Conservation (phyloP, 2,113 vertebrate species). For the Phainopepla nitens region DNA sequence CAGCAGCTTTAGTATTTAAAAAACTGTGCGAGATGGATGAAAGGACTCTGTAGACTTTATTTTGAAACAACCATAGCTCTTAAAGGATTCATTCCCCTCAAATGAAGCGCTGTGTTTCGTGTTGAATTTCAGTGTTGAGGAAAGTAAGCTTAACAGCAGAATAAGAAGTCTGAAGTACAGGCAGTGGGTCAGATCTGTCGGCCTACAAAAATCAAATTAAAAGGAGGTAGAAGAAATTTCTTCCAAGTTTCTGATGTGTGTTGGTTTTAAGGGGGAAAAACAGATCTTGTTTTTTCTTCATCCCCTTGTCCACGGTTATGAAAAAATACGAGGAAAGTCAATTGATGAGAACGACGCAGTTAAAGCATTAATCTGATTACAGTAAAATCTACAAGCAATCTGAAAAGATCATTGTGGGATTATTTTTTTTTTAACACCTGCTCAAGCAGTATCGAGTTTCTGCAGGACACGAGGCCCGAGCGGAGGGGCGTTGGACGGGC, state of each 20-base stretch:
- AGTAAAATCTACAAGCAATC: too few species aligned
- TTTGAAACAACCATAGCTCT: neutral
- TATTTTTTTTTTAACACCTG: too few species aligned
- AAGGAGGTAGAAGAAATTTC: neutral
- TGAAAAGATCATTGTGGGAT: too few species aligned
- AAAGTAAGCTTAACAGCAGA: neutral
- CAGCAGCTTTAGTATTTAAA: neutral
- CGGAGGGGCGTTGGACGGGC: too few species aligned
- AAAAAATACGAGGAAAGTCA: neutral
- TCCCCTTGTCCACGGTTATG: neutral
- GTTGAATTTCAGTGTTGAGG: neutral
- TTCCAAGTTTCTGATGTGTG: neutral
- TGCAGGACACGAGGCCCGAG: too few species aligned
- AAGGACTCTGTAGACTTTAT: neutral
- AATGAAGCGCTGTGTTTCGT: neutral
- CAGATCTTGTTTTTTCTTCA: neutral
- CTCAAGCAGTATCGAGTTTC: too few species aligned
- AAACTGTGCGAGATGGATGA: neutral
- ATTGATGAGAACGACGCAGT: too few species aligned
- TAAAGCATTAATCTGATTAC: too few species aligned
- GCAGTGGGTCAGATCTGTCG: neutral
- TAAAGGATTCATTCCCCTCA: neutral
- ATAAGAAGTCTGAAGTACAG: neutral
- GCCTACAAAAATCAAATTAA: neutral
- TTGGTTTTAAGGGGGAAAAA: neutral